Conservation (phyloP, 2,113 vertebrate species). For the Dermatemys mawii region DNA sequence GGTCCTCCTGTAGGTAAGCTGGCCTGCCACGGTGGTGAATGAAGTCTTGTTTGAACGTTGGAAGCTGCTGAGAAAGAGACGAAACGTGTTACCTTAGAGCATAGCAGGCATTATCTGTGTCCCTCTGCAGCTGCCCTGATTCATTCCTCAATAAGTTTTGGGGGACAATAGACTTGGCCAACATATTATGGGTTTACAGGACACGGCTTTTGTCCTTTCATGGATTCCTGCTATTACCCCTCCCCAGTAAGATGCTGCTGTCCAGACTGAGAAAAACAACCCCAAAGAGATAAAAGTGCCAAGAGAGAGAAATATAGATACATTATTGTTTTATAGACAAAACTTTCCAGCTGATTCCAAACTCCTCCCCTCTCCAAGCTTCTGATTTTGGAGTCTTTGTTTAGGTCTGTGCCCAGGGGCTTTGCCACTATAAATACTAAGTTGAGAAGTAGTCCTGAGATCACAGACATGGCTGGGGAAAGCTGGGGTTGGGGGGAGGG, state of each 20-base stretch:
- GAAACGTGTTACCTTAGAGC: conserved; percentile 1
- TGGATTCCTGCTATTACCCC: not conserved
- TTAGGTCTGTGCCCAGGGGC: not conserved
- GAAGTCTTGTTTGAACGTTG: conserved; percentile 50
- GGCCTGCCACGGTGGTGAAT: not conserved
- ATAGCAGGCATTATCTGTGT: not conserved
- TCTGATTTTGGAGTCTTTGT: not conserved
- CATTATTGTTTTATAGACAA: not conserved
- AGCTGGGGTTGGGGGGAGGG: not conserved
- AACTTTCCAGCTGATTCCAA: not conserved
- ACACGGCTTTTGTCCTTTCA: not conserved
- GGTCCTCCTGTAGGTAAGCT: not conserved
- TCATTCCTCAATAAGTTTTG: not conserved
- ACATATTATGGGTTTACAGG: not conserved
- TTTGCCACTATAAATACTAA: not conserved
- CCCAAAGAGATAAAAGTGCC: not conserved
- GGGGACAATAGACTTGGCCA: not conserved
- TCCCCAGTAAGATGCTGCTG: not conserved
- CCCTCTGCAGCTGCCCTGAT: not conserved
- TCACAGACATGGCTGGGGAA: not conserved
- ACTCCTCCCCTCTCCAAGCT: not conserved
- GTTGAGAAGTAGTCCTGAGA: not conserved
- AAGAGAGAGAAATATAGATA: not conserved
- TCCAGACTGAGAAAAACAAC: not conserved
- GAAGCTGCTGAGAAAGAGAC: conserved; percentile 19